Evolutionary conservation across 2,113 vertebrate species (phyloP), one percentile per base, ranked within the genome.

Genomic region (Glaucidium brasilianum): DNA sequence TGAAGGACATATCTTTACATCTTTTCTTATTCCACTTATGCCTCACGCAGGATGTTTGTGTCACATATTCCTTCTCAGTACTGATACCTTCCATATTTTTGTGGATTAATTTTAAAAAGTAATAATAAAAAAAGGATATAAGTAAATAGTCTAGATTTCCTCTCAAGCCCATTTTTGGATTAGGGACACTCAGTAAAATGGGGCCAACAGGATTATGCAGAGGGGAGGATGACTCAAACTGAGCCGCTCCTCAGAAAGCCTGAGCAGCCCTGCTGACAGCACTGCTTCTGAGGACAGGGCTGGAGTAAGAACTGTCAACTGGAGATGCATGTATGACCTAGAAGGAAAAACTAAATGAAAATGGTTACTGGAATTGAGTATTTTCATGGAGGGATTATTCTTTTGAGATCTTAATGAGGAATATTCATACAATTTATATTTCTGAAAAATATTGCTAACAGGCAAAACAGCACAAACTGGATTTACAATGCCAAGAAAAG

Each of bases 151-250:
- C 20, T 71, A 45, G 32, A n/a, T 82, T 85, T 82, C 41, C 37
- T 55, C 56, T 63, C 41, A 81, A 90, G 75, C 5, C 10, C 5
- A 4, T 37, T 68, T 90, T 82, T 90, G 9, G 37, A 45, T 68
- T 50, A 69, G 37, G 16, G 37, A 56, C 27, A 67, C 47, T 45
- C 2, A 2, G 26, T 82, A 72, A 82, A 66, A 69, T 34, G 27
- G 5, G 53, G 30, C 30, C 60, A 56, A 22, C 39, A 55, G 49
- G 47, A 39, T 30, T 58, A 9, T 19, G 60, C 26, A 39, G 64
- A 35, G 34, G 26, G n/a, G 10, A 37, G 30, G 15, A 63, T 0
- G 2, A 7, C 11, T 58, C 30, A 5, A 29, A 5, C 1, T 34
- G 64, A 59, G 52, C n/a, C 17, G 1, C 22, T 77, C 13, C 30